These are phyloP conservation scores for Diacarnus erythraeanus DNA, from an alignment of 37 sponge, comb jelly and placozoan genomes.

Conservation along the genomic window DNA sequence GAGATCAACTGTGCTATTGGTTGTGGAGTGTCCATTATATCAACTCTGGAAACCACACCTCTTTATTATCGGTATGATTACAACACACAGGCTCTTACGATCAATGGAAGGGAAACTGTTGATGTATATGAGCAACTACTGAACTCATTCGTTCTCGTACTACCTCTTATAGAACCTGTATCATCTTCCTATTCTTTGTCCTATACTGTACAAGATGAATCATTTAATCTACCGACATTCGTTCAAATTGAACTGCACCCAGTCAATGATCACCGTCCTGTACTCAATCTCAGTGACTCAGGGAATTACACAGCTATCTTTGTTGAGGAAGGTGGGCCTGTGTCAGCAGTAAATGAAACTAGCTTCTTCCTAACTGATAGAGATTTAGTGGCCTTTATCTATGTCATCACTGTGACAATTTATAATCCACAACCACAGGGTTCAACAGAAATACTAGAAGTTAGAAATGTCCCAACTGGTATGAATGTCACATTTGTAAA, in stretches of 20 bases:
- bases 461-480: slow-evolving; percentile 31
- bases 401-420: slow-evolving; percentile 41
- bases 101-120: slow-evolving; percentile 7
- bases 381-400: slow-evolving; percentile 61
- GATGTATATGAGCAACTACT: slow-evolving; percentile 59
- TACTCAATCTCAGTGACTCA: slow-evolving; percentile 44
- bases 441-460: slow-evolving; percentile 50
- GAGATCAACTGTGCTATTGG: slow-evolving; percentile 73
- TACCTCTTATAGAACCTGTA: slow-evolving; percentile 53
- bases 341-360: slow-evolving; percentile 43
- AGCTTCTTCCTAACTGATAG: slow-evolving; percentile 62
- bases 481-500: slow-evolving; percentile 26
- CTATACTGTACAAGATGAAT: slow-evolving; percentile 66
- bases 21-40: slow-evolving; percentile 70
- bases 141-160: slow-evolving; percentile 53
- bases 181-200: slow-evolving; percentile 13
- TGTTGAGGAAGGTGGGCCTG: slow-evolving; percentile 63
- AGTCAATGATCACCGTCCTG: slow-evolving; percentile 50
- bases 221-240: slow-evolving; percentile 28
- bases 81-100: slow-evolving; percentile 27
- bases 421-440: slow-evolving; percentile 24
- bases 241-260: slow-evolving; percentile 25
- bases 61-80: slow-evolving; percentile 46
- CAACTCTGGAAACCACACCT: slow-evolving; percentile 14
- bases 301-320: slow-evolving; percentile 49